Percentiles rank a stretch among this genome's conserved stretches.
Conservation (phyloP, 2,888 invertebrate genomes). For the Scaptomyza reducta region DNA sequence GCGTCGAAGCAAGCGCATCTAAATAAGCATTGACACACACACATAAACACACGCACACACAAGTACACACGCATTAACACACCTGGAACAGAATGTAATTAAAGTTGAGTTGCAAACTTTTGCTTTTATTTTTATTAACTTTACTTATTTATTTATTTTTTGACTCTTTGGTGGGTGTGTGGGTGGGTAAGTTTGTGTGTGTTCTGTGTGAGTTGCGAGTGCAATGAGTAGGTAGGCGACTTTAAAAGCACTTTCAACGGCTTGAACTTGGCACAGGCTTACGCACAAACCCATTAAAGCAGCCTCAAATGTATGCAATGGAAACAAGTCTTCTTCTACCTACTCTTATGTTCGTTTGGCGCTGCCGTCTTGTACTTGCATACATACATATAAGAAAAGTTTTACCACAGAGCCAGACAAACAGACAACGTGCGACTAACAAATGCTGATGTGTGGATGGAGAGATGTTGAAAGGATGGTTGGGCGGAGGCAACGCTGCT, state of each 20-base stretch:
- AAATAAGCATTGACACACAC: constrained; percentile 70
- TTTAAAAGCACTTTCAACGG: constrained; percentile 79
- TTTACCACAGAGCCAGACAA: constrained; percentile 73
- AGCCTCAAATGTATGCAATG: constrained; percentile 78
- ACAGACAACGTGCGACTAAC: constrained; percentile 74
- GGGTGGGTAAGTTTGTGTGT: constrained; percentile 7
- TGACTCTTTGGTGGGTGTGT: constrained; percentile 21
- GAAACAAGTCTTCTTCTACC: constrained; percentile 43
- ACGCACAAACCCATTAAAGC: constrained; percentile 78
- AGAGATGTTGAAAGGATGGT: constrained; percentile 13
- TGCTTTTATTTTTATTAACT: constrained; percentile 78
- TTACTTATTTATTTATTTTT: constrained; percentile 76
- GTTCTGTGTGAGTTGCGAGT: constrained; percentile 15
- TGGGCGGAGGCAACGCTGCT: neutral
- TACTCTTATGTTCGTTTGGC: neutral
- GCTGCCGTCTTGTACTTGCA: constrained; percentile 61
- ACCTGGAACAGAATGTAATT: constrained; percentile 73
- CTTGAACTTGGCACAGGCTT: constrained; percentile 76
- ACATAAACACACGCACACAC: constrained; percentile 3
- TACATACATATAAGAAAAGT: constrained; percentile 74
- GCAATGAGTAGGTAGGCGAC: constrained; percentile 59
- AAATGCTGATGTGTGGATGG: constrained; percentile 58
- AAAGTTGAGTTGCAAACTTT: constrained; percentile 79
- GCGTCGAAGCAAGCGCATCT: constrained; percentile 64
- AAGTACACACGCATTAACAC: constrained; percentile 20